Evolutionary conservation across 2,888 invertebrate species (phyloP).

Genomic region (Celastrina argiolus): DNA sequence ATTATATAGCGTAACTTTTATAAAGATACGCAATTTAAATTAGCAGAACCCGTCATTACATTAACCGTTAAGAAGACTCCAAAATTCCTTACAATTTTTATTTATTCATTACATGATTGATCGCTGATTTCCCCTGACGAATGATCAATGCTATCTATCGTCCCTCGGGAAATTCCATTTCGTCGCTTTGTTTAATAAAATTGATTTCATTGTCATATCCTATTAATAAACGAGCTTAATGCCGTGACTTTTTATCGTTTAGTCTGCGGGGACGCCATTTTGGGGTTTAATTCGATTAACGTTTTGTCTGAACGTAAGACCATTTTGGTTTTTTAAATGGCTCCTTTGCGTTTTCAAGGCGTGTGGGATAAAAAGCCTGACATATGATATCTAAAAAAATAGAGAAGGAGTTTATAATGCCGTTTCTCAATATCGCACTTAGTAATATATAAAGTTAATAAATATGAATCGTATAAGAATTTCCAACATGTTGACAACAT

Average conservation of each 20-base stretch:
- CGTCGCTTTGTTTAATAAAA: conserved; percentile 31
- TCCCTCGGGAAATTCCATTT: conserved; percentile 44
- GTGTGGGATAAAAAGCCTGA: too few species aligned
- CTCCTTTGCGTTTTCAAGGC: too few species aligned
- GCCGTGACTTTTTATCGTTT: neutral
- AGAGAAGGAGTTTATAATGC: too few species aligned
- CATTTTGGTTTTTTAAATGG: too few species aligned
- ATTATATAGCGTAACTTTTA: too few species aligned
- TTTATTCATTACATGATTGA: conserved; percentile 19
- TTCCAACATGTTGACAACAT: too few species aligned
- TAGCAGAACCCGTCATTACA: neutral
- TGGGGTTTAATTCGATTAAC: neutral
- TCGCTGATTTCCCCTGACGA: conserved; percentile 45
- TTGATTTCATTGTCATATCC: conserved; percentile 31
- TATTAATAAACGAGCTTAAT: neutral
- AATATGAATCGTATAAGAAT: too few species aligned
- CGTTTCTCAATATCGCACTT: too few species aligned
- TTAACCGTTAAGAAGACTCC: conserved; percentile 26
- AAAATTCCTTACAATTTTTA: conserved; percentile 38
- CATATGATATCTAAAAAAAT: too few species aligned
- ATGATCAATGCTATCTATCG: conserved; percentile 43
- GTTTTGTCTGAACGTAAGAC: too few species aligned
- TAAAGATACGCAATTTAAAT: conserved; percentile 1
- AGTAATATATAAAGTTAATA: too few species aligned
- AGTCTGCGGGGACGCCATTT: neutral